Base-by-base conservation (phyloP, 2,113 vertebrate species). In the Electrona antarctica region DNA sequence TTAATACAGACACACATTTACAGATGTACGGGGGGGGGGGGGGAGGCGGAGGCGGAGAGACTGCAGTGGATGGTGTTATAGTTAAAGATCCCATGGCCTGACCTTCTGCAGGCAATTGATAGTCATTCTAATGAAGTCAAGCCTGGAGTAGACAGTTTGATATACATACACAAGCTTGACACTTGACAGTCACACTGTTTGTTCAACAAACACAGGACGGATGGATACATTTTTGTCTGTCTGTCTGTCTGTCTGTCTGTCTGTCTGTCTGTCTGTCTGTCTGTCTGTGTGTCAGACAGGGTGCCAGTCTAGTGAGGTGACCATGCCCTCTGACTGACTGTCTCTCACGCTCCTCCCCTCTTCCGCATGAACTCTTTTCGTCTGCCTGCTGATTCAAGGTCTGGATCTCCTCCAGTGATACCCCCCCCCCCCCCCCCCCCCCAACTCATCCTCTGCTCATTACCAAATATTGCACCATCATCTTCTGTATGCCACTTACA, bases 331-430 rank as follows among this genome's bases (percentile, higher is more conserved):
- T 41, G 21, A 21, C 21, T 21, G 15, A 21, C 21, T 21, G 15
- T 82, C 78, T 85, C 76, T 51, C 65, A 66, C 60, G 59, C 57
- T 51, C 45, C 33, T 81, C 78, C 78, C 47, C 76, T 87, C 71
- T 57, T 75, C 77, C 58, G 58, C 62, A 64, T 54, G 62, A 71
- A 66, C 64, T 69, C 73, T 15, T 7, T 75, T 57, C 59, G 73
- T 78, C 79, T 81, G 81, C 56, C 67, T 79, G 66, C 74, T 80
- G 56, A 82, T 69, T 89, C 84, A 88, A 85, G 83, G 85, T 86
- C 90, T 92, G 88, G 89, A 73, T 76, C 60, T 74, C 64, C 63
- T 87, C 83, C 88, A 91, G 69, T 28, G 10, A 50, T 60, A 58
- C 41, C 41, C 65, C 52, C 61, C 69, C 67, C 33, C 64, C n/a